Percentiles rank a stretch among this genome's conserved stretches.
phyloP scores from a whole-genome alignment of 2,113 vertebrate genomes.

The Saccopteryx bilineata region DNA sequence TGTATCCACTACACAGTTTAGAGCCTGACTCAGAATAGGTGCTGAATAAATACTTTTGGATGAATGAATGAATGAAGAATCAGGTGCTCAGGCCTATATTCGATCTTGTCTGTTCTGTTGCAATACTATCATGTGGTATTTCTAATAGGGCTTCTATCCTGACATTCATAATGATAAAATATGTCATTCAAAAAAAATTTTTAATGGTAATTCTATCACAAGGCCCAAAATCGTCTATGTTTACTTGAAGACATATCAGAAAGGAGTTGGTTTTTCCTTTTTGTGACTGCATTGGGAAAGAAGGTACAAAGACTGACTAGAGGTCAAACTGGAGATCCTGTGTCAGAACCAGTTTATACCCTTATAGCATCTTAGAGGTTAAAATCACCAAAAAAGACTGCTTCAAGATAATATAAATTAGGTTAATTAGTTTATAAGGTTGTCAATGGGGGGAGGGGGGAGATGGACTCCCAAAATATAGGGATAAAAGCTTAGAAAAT shows the following conservation, averaged over 20 bases:
- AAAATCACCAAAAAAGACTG: conserved; percentile 4
- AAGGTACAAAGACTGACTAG: not conserved
- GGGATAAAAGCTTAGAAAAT: not conserved
- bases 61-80: not conserved
- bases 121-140: not conserved
- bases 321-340: not conserved
- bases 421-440: not conserved
- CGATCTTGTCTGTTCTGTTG: not conserved
- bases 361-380: not conserved
- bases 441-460: not conserved
- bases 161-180: not conserved
- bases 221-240: not conserved
- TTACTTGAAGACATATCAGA: not conserved
- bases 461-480: not conserved
- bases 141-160: not conserved
- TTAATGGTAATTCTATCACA: not conserved
- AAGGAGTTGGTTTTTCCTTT: not conserved
- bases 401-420: not conserved
- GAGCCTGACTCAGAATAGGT: not conserved
- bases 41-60: not conserved
- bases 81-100: not conserved
- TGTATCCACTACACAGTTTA: not conserved
- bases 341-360: not conserved
- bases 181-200: not conserved
- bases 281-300: not conserved